These are phyloP conservation scores for Tychaedon coryphoeus DNA, from an alignment of 2,113 vertebrate species.

Conservation along the genomic window DNA sequence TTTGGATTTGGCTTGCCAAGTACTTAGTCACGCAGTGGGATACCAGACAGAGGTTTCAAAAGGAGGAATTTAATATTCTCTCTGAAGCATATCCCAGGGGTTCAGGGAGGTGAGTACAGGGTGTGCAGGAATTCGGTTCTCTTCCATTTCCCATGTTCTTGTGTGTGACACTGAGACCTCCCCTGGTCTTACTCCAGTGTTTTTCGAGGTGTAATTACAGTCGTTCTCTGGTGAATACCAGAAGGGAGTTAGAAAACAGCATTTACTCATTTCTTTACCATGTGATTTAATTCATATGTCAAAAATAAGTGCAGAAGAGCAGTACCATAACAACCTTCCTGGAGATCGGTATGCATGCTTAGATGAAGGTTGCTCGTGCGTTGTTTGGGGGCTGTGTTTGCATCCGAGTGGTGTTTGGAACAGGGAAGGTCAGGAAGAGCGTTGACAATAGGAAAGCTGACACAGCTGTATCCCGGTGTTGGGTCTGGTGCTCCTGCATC, in stretches of 20 bases:
- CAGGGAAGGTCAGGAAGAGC: not conserved
- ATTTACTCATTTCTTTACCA: not conserved
- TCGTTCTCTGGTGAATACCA: not conserved
- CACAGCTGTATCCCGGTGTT: not conserved
- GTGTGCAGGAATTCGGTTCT: not conserved
- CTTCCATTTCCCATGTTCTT: accelerated
- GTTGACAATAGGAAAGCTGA: constrained; percentile 10
- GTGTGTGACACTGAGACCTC: not conserved
- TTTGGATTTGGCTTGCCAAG: not conserved
- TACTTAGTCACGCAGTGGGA: not conserved
- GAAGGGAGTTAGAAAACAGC: not conserved
- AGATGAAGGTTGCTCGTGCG: not conserved
- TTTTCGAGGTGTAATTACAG: not conserved
- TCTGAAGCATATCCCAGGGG: not conserved
- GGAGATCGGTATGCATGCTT: not conserved
- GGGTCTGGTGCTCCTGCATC: not conserved
- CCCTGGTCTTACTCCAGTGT: accelerated
- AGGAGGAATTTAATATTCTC: not conserved
- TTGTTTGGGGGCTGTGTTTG: accelerated
- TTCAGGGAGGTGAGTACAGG: not conserved
- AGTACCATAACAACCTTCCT: not conserved
- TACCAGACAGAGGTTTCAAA: not conserved
- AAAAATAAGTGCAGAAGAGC: not conserved
- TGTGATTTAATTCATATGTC: not conserved
- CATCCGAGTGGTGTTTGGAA: not conserved